Evolutionary conservation across 2,113 vertebrate species (phyloP).

Genomic region (Cyanocitta stelleri): DNA sequence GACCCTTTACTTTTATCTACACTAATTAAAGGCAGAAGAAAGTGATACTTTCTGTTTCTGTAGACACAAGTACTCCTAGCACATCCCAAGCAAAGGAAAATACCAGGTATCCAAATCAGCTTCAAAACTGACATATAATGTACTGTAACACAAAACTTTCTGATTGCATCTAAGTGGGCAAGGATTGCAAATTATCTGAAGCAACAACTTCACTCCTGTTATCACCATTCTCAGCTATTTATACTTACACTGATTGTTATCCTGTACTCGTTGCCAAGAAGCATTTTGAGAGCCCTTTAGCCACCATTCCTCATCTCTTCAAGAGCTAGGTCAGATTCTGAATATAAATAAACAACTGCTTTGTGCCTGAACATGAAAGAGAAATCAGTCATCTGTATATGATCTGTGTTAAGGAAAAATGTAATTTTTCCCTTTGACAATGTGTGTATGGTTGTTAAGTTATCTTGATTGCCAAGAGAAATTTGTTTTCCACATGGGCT

Average conservation of each 20-base stretch:
- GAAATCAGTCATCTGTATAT: constrained; percentile 72
- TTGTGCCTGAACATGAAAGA: constrained; percentile 69
- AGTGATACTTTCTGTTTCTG: neutral
- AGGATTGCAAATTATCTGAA: constrained; percentile 20
- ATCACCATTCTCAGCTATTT: constrained; percentile 10
- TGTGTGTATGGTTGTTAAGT: constrained; percentile 70
- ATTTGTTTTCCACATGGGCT: constrained; percentile 59
- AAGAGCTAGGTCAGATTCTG: constrained; percentile 60
- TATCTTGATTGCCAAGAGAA: constrained; percentile 73
- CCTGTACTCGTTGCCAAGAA: constrained; percentile 40
- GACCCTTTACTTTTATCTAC: neutral
- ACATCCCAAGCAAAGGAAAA: neutral
- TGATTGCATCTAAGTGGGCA: constrained; percentile 23
- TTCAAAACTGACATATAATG: neutral
- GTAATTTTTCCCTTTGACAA: constrained; percentile 73
- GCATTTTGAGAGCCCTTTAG: constrained; percentile 26
- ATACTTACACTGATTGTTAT: constrained; percentile 8
- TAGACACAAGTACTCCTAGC: neutral
- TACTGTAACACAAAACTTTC: neutral
- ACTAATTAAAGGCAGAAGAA: neutral
- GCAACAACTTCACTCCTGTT: constrained; percentile 22
- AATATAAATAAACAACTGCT: constrained; percentile 65
- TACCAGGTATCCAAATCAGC: neutral
- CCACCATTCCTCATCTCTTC: constrained; percentile 28
- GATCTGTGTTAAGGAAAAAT: constrained; percentile 68